phyloP scores from a whole-genome alignment of 1,140 invertebrate species.

The Caerostris extrusa region DNA sequence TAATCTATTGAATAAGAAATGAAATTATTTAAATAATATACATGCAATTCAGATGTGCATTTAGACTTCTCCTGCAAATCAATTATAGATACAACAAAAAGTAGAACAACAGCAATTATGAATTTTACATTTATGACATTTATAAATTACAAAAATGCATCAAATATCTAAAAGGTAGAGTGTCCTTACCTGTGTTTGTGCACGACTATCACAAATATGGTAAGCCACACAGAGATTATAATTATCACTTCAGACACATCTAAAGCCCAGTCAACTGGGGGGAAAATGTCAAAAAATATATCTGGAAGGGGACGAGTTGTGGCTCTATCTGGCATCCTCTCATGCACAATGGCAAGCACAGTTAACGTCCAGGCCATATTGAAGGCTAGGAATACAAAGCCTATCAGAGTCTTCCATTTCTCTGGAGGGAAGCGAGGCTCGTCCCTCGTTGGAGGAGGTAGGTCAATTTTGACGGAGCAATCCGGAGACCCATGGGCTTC shows the following conservation, averaged over 20 bases:
- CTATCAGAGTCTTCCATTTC: conserved; percentile 87
- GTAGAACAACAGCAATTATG: too few relatives aligned
- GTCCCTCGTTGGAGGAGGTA: conserved; percentile 84
- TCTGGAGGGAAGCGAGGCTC: conserved; percentile 87
- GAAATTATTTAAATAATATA: too few relatives aligned
- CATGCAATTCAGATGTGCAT: too few relatives aligned
- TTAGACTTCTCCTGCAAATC: too few relatives aligned
- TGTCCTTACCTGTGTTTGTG: conserved; percentile 89
- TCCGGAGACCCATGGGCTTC: conserved; percentile 55
- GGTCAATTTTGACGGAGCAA: conserved; percentile 83
- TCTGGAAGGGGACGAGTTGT: conserved; percentile 89
- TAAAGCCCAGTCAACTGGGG: conserved; percentile 88
- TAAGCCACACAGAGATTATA: conserved; percentile 88
- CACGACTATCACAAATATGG: conserved; percentile 89
- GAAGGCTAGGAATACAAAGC: conserved; percentile 82
- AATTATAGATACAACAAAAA: too few relatives aligned
- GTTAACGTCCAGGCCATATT: conserved; percentile 82
- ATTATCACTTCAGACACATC: conserved; percentile 92
- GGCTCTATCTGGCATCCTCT: conserved; percentile 89
- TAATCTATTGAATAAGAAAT: too few relatives aligned
- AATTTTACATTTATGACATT: too few relatives aligned
- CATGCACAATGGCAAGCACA: conserved; percentile 91
- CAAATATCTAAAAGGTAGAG: background rate
- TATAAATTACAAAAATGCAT: too few relatives aligned
- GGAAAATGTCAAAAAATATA: conserved; percentile 89